Evolutionary conservation across 2,888 invertebrate genomes (phyloP), one percentile per base, ranked within the genome.

Genomic region (Aporophyla lueneburgensis): DNA sequence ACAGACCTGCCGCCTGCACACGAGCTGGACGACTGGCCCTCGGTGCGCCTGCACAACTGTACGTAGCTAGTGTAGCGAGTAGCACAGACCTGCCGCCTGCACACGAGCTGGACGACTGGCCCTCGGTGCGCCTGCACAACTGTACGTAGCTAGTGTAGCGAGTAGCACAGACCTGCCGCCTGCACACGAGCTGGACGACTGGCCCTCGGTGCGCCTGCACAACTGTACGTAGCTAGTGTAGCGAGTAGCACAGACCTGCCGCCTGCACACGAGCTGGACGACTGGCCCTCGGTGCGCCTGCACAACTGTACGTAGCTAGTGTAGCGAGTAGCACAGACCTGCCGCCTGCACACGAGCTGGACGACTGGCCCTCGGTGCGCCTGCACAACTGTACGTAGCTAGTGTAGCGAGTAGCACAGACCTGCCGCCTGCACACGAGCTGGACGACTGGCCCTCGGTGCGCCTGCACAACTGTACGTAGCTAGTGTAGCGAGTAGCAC

Each of bases 241-340:
- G 79, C 82, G 79, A 78, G 33, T 80, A 46, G 75, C 84, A 33
- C 33, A 27, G 59, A 59, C 59, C 59, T 27, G 27, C 59, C 33
- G 33, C 33, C 33, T 33, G 33, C 33, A 33, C 33, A 33, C 33
- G 33, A 33, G 33, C 33, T 33, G 33, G 33, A 91, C 89, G 91
- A 92, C 91, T 94, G 94, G 94, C 93, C 94, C 91, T 92, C 92
- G 92, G 94, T 95, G 91, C 92, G 94, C 74, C 86, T 89, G 62
- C 88, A 88, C 80, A 90, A 88, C 84, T 88, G 86, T 86, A 86
- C 87, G 87, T 66, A 66, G 66, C 4, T 87, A 86, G 83, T 3
- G 61, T 49, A 71, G 61, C n/a, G n/a, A 27, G 33, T 19, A 33
- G 62, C 59, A 16, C 40, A 33, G 67, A 16, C 51, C 58, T 27